Percentiles rank a stretch among this genome's conserved stretches.
Conservation (phyloP, 2,888 invertebrate species). For the Meiosimyza platycephala region DNA sequence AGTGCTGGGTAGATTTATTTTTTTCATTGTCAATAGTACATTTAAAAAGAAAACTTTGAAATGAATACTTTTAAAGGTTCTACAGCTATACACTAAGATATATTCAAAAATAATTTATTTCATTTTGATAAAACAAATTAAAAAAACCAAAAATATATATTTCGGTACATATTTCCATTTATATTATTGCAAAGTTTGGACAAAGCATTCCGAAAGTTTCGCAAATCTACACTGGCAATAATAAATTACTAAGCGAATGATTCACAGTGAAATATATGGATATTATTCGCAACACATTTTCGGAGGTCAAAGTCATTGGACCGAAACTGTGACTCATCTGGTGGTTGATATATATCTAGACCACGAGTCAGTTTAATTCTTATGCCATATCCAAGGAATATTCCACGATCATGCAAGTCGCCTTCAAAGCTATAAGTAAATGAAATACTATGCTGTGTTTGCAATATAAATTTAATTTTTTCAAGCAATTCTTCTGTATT, state of each 20-base stretch:
- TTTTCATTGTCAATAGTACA: too few relatives aligned
- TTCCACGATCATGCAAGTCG: constrained; percentile 86
- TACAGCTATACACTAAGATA: too few relatives aligned
- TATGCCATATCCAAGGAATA: constrained; percentile 90
- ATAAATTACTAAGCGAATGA: not conserved
- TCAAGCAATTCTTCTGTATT: constrained; percentile 67
- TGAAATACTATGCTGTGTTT: constrained; percentile 69
- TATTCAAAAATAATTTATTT: too few relatives aligned
- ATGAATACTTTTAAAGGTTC: too few relatives aligned
- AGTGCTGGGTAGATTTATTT: too few relatives aligned
- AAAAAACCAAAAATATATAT: too few relatives aligned
- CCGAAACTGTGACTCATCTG: constrained; percentile 59
- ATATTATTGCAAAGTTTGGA: too few relatives aligned
- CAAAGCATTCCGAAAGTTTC: too few relatives aligned
- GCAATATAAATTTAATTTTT: constrained; percentile 72
- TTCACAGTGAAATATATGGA: not conserved
- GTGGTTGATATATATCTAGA: constrained; percentile 83
- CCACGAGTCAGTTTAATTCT: constrained; percentile 91
- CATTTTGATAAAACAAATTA: too few relatives aligned
- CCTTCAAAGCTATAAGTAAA: constrained; percentile 75
- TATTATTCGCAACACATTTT: not conserved
- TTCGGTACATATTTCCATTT: too few relatives aligned
- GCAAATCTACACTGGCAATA: too few relatives aligned
- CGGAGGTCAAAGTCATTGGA: not conserved
- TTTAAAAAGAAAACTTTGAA: too few relatives aligned